Conservation (phyloP, 2,888 invertebrate species). For the Adela reaumurella region DNA sequence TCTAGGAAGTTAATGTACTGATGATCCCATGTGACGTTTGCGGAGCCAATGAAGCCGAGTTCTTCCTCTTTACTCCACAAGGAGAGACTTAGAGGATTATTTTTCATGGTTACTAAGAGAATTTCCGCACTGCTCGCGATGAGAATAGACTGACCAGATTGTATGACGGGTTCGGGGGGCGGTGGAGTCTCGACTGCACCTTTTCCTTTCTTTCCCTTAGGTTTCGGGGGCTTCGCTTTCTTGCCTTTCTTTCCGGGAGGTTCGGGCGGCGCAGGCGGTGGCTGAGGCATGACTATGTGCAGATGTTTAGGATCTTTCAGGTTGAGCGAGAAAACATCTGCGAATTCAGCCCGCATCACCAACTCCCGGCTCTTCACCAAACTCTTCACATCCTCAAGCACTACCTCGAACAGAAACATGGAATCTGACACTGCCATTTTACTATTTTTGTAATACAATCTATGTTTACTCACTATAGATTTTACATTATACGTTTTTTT, state of each 20-base stretch:
- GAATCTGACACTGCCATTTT: conserved; percentile 38
- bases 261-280: conserved; percentile 36
- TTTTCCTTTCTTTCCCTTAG: conserved; percentile 18
- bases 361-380: conserved; percentile 28
- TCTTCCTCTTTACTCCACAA: conserved; percentile 44
- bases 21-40: conserved; percentile 35
- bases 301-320: conserved; percentile 44
- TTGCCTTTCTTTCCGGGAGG: conserved; percentile 27
- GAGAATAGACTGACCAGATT: conserved; percentile 41
- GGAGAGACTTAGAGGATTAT: conserved; percentile 31
- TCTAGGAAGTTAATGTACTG: conserved; percentile 27
- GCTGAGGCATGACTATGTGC: conserved; percentile 43
- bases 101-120: conserved; percentile 36
- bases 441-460: too few species aligned
- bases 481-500: too few species aligned
- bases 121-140: conserved; percentile 38
- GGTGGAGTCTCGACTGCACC: conserved; percentile 15
- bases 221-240: conserved; percentile 19
- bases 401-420: conserved; percentile 46
- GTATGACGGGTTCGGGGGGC: conserved; percentile 39
- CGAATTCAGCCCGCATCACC: conserved; percentile 39
- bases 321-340: conserved; percentile 41
- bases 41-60: conserved; percentile 30
- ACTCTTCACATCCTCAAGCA: conserved; percentile 33
- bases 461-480: too few species aligned